Evolutionary conservation across 2,888 invertebrate species (phyloP).

Genomic region (Steinernema carpocapsae): DNA sequence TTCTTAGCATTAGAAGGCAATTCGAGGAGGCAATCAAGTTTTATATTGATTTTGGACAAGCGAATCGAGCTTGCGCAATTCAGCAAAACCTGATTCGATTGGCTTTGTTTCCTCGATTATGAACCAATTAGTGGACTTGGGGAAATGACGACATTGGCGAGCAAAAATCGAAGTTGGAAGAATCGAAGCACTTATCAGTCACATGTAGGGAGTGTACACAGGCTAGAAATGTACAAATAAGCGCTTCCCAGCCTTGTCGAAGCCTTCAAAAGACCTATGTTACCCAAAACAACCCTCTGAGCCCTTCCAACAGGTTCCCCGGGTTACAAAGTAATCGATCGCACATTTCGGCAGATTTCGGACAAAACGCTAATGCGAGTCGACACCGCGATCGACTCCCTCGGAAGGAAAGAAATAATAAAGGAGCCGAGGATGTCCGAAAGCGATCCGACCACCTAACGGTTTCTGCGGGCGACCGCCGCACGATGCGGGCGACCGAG

Average conservation of each 20-base stretch:
- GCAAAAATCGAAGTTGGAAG: neutral
- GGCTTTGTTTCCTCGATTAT: constrained; percentile 30
- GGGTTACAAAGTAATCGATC: constrained; percentile 7
- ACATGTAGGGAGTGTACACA: neutral
- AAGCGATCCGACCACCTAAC: neutral
- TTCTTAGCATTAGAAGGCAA: too few species aligned
- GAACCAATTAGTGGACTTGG: neutral
- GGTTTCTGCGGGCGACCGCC: neutral
- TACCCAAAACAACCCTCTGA: constrained; percentile 24
- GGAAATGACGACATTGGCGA: neutral
- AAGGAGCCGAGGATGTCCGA: neutral
- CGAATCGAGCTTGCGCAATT: constrained; percentile 10
- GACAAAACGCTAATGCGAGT: neutral
- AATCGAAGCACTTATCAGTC: neutral
- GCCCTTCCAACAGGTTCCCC: constrained; percentile 23
- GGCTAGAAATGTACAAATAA: constrained; percentile 1
- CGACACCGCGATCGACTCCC: constrained; percentile 2
- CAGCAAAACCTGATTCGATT: neutral
- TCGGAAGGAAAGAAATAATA: neutral
- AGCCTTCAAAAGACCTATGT: neutral
- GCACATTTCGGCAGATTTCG: neutral
- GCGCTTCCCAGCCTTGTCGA: neutral
- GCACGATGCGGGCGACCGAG: neutral
- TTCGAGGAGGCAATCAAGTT: too few species aligned
- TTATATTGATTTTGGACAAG: too few species aligned